Conservation (phyloP, 2,797 vertebrate genomes). For the Ispidina lecontei region DNA sequence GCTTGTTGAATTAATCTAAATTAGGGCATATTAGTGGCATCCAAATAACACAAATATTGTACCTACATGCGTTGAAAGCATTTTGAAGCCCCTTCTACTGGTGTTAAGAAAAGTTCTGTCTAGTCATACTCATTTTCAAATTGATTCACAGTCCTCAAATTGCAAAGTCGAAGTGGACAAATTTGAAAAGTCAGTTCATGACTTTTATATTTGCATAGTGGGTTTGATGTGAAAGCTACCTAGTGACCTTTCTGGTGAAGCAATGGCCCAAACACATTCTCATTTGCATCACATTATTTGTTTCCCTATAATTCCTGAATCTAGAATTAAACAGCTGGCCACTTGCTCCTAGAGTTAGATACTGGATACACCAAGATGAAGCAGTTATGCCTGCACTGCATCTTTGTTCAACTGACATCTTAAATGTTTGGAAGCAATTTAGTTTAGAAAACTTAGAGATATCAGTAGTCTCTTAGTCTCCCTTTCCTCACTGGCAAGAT, state of each 20-base stretch:
- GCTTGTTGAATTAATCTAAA: not conserved
- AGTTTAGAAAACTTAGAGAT: not conserved
- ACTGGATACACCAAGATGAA: not conserved
- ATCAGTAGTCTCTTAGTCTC: not conserved
- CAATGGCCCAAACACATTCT: not conserved
- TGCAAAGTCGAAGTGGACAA: not conserved
- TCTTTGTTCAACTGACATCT: not conserved
- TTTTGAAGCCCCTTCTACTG: not conserved
- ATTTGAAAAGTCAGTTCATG: not conserved
- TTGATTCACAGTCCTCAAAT: not conserved
- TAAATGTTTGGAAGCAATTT: not conserved
- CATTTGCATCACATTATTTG: rapidly evolving
- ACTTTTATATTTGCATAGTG: not conserved
- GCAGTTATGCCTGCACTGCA: not conserved
- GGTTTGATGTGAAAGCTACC: not conserved
- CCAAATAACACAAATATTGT: not conserved
- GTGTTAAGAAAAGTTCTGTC: not conserved
- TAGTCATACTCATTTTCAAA: not conserved
- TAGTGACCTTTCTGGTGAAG: not conserved
- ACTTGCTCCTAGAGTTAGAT: not conserved
- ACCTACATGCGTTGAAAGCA: not conserved
- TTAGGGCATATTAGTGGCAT: not conserved
- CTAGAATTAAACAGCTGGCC: not conserved
- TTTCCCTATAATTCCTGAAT: not conserved
- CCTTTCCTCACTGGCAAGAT: not conserved